phyloP scores from a whole-genome alignment of 92 coral and sea anemone species.

The Siderastrea siderea region DNA sequence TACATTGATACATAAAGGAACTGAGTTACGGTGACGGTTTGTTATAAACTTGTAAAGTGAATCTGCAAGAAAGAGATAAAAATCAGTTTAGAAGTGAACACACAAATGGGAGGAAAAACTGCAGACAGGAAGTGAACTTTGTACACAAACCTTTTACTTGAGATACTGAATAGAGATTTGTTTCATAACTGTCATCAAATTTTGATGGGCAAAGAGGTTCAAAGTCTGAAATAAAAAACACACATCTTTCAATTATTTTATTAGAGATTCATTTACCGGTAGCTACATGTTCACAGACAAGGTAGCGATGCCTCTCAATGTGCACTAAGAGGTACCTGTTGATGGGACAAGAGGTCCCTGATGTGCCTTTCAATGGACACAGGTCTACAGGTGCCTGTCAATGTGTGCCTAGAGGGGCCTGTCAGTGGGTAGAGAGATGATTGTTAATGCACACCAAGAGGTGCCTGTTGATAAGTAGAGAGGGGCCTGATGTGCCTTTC shows the following conservation, averaged over 20 bases:
- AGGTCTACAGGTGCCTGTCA: too few relatives aligned
- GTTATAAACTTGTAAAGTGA: slow-evolving; percentile 92
- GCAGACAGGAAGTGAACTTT: not conserved
- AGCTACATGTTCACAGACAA: not conserved
- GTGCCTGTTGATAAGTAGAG: too few relatives aligned
- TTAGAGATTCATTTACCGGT: not conserved
- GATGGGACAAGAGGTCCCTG: too few relatives aligned
- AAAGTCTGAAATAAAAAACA: slow-evolving; percentile 75
- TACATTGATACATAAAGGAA: slow-evolving; percentile 96
- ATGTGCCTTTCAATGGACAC: too few relatives aligned
- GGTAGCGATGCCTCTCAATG: not conserved
- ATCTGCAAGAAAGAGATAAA: slow-evolving; percentile 59
- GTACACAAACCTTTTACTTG: slow-evolving; percentile 83
- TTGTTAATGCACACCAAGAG: too few relatives aligned
- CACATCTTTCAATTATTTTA: not conserved
- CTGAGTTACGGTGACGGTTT: slow-evolving; percentile 88
- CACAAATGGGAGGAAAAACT: not conserved
- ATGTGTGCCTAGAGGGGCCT: too few relatives aligned
- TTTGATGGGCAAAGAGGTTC: slow-evolving; percentile 88
- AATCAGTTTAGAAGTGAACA: not conserved
- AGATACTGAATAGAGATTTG: slow-evolving; percentile 79
- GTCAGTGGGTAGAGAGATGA: too few relatives aligned
- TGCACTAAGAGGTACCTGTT: too few relatives aligned
- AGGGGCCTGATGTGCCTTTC: too few relatives aligned
- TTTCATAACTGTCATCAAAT: slow-evolving; percentile 98